These are phyloP conservation scores for Dendrolimus pini DNA, from an alignment of 2,888 invertebrate genomes.

Conservation along the genomic window DNA sequence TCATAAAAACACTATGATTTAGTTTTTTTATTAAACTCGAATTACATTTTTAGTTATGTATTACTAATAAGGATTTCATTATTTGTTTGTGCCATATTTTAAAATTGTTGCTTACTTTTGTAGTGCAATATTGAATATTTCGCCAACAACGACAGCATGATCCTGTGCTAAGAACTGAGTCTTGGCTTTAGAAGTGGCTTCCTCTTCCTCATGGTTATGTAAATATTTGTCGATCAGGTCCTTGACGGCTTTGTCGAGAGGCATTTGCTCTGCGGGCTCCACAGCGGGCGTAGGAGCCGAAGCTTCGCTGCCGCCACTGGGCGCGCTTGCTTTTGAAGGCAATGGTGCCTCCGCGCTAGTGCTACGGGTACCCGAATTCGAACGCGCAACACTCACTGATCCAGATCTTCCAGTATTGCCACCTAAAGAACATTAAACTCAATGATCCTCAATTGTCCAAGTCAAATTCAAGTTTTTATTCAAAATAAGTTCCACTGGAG, in stretches of 20 bases:
- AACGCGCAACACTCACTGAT: conserved; percentile 42
- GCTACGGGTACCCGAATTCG: conserved; percentile 44
- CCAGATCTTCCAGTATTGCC: conserved; percentile 46
- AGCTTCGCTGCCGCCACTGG: conserved; percentile 31
- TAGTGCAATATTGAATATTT: conserved; percentile 51
- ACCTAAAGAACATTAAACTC: background rate
- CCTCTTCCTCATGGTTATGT: conserved; percentile 45
- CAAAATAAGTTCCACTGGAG: too few relatives aligned
- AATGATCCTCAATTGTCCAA: too few relatives aligned
- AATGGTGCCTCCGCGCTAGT: conserved; percentile 22
- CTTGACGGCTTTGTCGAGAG: conserved; percentile 34
- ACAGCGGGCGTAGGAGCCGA: conserved; percentile 21
- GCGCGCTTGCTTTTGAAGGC: conserved; percentile 31
- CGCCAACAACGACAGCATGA: conserved; percentile 50
- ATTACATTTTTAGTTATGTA: too few relatives aligned
- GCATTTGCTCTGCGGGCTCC: conserved; percentile 10
- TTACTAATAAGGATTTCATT: too few relatives aligned
- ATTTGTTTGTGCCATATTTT: too few relatives aligned
- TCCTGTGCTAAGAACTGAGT: conserved; percentile 41
- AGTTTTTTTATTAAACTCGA: too few relatives aligned
- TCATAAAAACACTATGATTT: too few relatives aligned
- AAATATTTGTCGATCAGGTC: conserved; percentile 44
- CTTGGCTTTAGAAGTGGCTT: conserved; percentile 27
- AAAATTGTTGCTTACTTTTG: conserved; percentile 45
- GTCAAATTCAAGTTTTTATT: too few relatives aligned